Conservation (phyloP, 2,888 invertebrate species). For the Rapana venosa region DNA sequence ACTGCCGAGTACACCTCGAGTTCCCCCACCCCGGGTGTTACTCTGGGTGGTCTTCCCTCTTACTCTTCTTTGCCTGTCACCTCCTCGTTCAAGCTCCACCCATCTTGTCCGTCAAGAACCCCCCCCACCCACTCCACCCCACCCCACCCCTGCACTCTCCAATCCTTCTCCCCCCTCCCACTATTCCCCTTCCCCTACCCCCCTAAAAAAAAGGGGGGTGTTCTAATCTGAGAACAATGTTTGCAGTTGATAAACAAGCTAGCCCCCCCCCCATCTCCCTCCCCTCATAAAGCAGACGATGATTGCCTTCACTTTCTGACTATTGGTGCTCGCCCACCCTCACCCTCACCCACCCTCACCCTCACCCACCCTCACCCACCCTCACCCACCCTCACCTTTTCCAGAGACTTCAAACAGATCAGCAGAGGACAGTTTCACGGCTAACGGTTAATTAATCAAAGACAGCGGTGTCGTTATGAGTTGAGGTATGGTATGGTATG, state of each 20-base stretch:
- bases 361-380: too few species aligned
- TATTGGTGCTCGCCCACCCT: neutral
- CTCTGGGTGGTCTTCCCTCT: neutral
- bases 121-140: neutral
- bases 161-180: too few species aligned
- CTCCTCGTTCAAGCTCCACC: conserved; percentile 10
- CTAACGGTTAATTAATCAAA: conserved; percentile 33
- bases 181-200: neutral
- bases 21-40: neutral
- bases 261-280: neutral
- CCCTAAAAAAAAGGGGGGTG: neutral
- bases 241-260: conserved; percentile 12
- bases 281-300: neutral
- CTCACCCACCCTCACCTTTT: neutral
- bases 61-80: neutral
- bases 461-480: conserved; percentile 17
- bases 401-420: conserved; percentile 8
- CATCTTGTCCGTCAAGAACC: neutral
- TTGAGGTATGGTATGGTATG: neutral
- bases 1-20: neutral
- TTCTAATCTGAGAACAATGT: conserved; percentile 7
- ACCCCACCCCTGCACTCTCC: neutral
- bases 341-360: neutral
- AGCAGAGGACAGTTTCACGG: neutral
- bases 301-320: neutral